These are phyloP conservation scores for Sclerodermus sp. DNA, from an alignment of 2,888 invertebrate species.

Conservation along the genomic window DNA sequence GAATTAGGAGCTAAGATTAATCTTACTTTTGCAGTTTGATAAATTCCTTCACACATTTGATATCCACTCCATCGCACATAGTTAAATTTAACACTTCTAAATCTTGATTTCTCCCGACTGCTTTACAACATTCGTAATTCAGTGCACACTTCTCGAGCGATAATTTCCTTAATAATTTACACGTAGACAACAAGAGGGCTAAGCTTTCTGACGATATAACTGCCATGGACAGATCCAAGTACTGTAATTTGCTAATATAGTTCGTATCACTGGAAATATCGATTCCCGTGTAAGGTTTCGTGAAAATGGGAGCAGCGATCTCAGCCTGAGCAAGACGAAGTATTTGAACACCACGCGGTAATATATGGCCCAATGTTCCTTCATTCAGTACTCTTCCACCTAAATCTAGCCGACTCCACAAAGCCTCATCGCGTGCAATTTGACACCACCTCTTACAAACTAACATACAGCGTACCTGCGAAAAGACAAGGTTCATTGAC, in stretches of 20 bases:
- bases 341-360: constrained; percentile 77
- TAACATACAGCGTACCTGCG: constrained; percentile 58
- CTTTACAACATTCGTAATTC: constrained; percentile 66
- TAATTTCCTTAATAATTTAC: constrained; percentile 74
- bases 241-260: constrained; percentile 68
- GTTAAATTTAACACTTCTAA: constrained; percentile 82
- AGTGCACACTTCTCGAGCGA: constrained; percentile 80
- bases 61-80: constrained; percentile 75
- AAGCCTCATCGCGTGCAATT: constrained; percentile 78
- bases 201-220: constrained; percentile 65
- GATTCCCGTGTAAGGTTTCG: constrained; percentile 33
- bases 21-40: constrained; percentile 60
- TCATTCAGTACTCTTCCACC: constrained; percentile 69
- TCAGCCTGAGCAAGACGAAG: constrained; percentile 79
- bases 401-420: constrained; percentile 85
- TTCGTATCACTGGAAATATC: constrained; percentile 52
- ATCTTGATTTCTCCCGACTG: constrained; percentile 68
- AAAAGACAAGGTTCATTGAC: too few relatives aligned
- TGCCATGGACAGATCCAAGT: constrained; percentile 84
- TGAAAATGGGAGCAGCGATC: constrained; percentile 66
- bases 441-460: constrained; percentile 73
- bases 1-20: constrained; percentile 14
- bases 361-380: constrained; percentile 72
- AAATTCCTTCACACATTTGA: constrained; percentile 66
- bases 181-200: constrained; percentile 66